Conservation (phyloP, 2,113 vertebrate species). For the Anolis carolinensis region DNA sequence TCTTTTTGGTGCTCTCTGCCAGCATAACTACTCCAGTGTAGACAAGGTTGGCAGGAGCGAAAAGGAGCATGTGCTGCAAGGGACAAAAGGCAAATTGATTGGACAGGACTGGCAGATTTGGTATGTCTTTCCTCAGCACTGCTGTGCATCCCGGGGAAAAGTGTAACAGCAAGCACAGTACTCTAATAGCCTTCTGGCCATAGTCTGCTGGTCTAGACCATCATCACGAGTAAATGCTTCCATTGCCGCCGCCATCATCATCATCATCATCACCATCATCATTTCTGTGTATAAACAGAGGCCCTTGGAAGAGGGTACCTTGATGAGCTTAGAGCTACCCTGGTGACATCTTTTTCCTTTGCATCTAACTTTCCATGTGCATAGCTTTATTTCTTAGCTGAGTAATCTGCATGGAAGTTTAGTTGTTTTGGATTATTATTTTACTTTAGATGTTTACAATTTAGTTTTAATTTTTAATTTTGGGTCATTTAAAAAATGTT, state of each 20-base stretch:
- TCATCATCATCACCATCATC: background rate
- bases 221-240: background rate
- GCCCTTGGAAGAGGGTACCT: background rate
- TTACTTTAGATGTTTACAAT: no score
- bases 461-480: no score
- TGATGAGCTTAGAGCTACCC: background rate
- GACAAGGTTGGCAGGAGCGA: no score
- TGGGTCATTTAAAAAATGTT: background rate
- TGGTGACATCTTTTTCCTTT: background rate
- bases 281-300: background rate
- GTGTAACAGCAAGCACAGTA: background rate
- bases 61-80: no score
- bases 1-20: background rate
- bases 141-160: background rate
- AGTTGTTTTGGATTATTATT: background rate
- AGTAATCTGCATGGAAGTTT: background rate
- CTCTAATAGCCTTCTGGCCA: no score
- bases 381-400: background rate
- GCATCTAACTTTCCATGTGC: background rate
- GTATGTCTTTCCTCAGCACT: no score
- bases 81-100: background rate
- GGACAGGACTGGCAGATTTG: background rate
- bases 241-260: background rate
- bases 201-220: background rate
- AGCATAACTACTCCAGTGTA: no score